Conservation (phyloP, 2,888 invertebrate species). For the Hyposoter didymator region DNA sequence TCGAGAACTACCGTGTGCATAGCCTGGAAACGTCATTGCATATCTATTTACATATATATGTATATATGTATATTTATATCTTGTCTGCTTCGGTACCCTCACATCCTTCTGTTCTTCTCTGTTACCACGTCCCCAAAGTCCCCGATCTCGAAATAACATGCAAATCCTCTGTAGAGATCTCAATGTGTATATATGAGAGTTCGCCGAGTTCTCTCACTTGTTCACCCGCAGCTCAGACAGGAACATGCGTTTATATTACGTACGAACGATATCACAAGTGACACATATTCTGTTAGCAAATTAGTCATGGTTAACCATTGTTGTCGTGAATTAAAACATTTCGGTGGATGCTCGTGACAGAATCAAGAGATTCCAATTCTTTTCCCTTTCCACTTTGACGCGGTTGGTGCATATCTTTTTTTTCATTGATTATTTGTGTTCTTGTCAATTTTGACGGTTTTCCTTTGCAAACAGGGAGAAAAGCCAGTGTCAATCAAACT, state of each 20-base stretch:
- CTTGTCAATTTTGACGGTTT: background rate
- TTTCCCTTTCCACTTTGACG: no score
- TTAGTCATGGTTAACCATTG: background rate
- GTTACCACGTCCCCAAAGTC: conserved; percentile 71
- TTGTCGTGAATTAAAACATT: background rate
- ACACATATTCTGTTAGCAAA: conserved; percentile 37
- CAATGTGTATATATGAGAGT: conserved; percentile 51
- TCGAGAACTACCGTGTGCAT: conserved; percentile 32
- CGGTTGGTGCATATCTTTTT: no score
- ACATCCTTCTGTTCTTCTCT: conserved; percentile 53
- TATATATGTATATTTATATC: conserved; percentile 24
- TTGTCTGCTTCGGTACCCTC: conserved; percentile 13
- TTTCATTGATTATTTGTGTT: background rate
- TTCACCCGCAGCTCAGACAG: conserved; percentile 27
- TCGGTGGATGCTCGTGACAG: background rate
- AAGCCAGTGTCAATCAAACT: background rate
- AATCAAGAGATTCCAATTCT: no score
- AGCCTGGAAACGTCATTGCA: conserved; percentile 37
- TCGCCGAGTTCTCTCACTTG: conserved; percentile 34
- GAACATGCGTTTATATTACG: conserved; percentile 53
- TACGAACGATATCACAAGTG: conserved; percentile 54
- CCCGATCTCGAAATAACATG: conserved; percentile 81
- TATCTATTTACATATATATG: conserved; percentile 7
- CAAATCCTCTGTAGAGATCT: conserved; percentile 74
- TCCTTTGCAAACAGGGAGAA: background rate